Percentiles rank a stretch among this genome's conserved stretches.
Evolutionary conservation across 2,888 invertebrate genomes (phyloP).

Genomic region (Hirtodrosophila histrioides): DNA sequence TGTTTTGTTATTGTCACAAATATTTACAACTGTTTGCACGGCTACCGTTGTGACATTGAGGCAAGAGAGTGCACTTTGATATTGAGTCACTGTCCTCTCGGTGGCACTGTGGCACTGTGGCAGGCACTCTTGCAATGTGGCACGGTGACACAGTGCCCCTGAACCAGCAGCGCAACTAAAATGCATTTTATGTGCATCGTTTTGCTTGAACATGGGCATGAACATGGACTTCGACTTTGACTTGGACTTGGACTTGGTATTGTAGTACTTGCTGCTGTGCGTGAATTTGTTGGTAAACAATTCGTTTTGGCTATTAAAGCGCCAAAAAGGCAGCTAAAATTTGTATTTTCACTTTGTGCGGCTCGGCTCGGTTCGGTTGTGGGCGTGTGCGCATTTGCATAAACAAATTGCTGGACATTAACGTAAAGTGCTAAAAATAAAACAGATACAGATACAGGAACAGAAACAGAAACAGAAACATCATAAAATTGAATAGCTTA

Average conservation of each 20-base stretch:
- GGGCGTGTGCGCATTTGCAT: conserved; percentile 35
- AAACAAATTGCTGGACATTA: conserved; percentile 49
- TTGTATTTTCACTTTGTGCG: conserved; percentile 16
- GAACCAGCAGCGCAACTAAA: conserved; percentile 71
- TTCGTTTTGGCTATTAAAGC: conserved; percentile 73
- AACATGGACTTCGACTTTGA: conserved; percentile 17
- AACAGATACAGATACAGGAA: conserved; percentile 15
- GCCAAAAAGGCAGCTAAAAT: conserved; percentile 41
- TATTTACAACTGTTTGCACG: conserved; percentile 62
- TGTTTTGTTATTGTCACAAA: conserved; percentile 35
- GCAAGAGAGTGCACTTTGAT: neutral
- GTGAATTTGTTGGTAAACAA: conserved; percentile 62
- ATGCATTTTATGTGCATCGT: conserved; percentile 60
- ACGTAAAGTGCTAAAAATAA: conserved; percentile 53
- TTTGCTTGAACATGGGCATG: neutral
- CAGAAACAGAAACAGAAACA: conserved; percentile 6
- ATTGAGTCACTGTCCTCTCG: neutral
- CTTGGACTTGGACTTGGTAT: conserved; percentile 15
- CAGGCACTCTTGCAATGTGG: conserved; percentile 11
- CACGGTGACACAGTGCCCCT: conserved; percentile 30
- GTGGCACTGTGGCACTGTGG: conserved; percentile 1
- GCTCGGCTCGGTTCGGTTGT: neutral
- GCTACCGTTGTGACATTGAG: conserved; percentile 71
- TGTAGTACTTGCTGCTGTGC: conserved; percentile 62
- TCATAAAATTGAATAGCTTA: conserved; percentile 52